A percentile compares a stretch with the other conserved stretches of the same genome.
phyloP scores from a whole-genome alignment of 2,113 vertebrate species.

The Mus pahari region DNA sequence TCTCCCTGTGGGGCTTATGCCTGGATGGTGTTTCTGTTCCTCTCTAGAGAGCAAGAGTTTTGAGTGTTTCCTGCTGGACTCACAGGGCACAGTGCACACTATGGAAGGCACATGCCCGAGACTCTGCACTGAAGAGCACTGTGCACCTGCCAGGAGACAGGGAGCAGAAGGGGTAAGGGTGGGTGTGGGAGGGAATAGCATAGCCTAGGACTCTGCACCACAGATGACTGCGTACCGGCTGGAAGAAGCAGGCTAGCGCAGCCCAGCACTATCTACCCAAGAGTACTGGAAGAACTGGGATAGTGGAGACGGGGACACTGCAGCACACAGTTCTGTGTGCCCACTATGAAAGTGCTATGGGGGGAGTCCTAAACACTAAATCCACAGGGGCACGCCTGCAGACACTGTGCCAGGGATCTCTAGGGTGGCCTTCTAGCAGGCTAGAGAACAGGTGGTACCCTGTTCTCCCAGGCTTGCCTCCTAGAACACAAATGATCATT shows the following conservation, averaged over 20 bases:
- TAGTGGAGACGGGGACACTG: background rate
- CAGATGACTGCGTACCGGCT: background rate
- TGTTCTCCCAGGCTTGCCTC: background rate
- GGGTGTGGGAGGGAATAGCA: background rate
- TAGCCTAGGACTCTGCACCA: too few relatives aligned
- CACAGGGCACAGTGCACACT: background rate
- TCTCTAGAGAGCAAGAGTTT: background rate
- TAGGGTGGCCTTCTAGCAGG: too few relatives aligned
- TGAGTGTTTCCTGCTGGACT: rapidly evolving
- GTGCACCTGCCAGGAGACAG: background rate
- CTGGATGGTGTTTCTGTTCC: background rate
- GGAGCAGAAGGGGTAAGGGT: too few relatives aligned
- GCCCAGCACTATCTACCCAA: background rate
- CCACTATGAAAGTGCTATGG: background rate
- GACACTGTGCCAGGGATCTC: background rate
- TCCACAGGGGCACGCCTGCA: background rate
- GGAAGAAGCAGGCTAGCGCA: background rate
- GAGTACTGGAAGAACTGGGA: background rate
- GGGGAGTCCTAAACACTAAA: background rate
- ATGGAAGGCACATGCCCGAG: rapidly evolving
- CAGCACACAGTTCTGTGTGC: background rate
- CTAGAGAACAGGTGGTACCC: background rate
- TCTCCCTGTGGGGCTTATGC: background rate
- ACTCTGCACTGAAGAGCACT: background rate
- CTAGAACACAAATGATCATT: background rate